Percentiles rank a stretch among this genome's conserved stretches.
phyloP scores from a whole-genome alignment of 2,888 invertebrate species.

The Biston betularia region DNA sequence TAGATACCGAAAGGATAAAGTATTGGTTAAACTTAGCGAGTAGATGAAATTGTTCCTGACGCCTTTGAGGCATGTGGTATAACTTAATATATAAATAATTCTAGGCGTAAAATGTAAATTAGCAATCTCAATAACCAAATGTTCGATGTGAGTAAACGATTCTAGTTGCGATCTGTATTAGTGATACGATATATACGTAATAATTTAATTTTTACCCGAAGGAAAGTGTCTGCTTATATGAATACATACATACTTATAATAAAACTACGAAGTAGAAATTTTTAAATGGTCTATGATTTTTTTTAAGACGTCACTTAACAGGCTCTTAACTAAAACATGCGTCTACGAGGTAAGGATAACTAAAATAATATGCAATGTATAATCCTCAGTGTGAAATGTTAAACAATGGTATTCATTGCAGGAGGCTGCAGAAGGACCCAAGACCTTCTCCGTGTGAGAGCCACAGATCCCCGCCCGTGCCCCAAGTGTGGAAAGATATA shows the following conservation, averaged over 20 bases:
- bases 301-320: neutral
- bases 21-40: slow-evolving; percentile 82
- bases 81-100: slow-evolving; percentile 74
- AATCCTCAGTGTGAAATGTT: slow-evolving; percentile 17
- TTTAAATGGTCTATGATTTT: slow-evolving; percentile 44
- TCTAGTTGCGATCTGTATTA: slow-evolving; percentile 85
- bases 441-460: slow-evolving; percentile 94
- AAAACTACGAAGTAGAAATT: slow-evolving; percentile 84
- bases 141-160: slow-evolving; percentile 85
- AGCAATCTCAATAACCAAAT: slow-evolving; percentile 84
- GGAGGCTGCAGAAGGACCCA: slow-evolving; percentile 91
- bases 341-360: slow-evolving; percentile 48
- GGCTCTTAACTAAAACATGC: slow-evolving; percentile 33
- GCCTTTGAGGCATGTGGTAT: slow-evolving; percentile 84
- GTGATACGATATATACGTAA: slow-evolving; percentile 86
- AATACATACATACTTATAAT: slow-evolving; percentile 66
- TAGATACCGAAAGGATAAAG: slow-evolving; percentile 73
- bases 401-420: slow-evolving; percentile 48
- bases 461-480: slow-evolving; percentile 96
- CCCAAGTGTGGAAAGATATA: slow-evolving; percentile 97
- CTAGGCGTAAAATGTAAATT: slow-evolving; percentile 78
- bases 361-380: slow-evolving; percentile 14
- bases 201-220: slow-evolving; percentile 85
- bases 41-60: slow-evolving; percentile 85
- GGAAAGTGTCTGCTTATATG: slow-evolving; percentile 84